A percentile compares a stretch with the other conserved stretches of the same genome.
Evolutionary conservation across 92 coral and sea anemone species (phyloP).

Genomic region (Anthopleura xanthogrammica): DNA sequence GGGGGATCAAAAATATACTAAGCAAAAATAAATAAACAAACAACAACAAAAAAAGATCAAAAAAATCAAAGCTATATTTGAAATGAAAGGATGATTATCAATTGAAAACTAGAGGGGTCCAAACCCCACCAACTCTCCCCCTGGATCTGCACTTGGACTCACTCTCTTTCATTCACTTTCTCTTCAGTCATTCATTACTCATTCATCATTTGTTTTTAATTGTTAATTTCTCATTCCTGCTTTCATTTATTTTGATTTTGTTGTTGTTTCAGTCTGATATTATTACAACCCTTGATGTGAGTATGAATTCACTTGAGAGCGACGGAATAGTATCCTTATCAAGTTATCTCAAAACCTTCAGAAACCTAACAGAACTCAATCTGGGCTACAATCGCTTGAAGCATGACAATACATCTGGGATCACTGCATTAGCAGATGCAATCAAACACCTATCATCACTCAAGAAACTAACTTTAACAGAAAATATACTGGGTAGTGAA

Average conservation of each 20-base stretch:
- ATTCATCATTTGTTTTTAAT: no score
- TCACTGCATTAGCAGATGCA: constrained; percentile 46
- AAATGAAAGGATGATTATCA: no score
- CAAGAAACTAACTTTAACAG: constrained; percentile 64
- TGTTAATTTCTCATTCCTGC: background rate
- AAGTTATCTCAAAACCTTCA: constrained; percentile 38
- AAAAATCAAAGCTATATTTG: no score
- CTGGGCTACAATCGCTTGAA: constrained; percentile 67
- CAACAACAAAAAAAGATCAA: no score
- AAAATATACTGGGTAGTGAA: constrained; percentile 52
- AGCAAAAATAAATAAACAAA: no score
- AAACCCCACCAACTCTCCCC: no score
- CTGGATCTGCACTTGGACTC: no score
- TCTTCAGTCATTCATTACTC: no score
- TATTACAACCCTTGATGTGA: constrained; percentile 53
- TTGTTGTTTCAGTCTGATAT: constrained; percentile 54
- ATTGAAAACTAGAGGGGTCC: no score
- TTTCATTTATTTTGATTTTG: background rate
- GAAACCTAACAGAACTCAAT: constrained; percentile 62
- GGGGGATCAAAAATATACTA: no score
- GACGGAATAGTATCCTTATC: constrained; percentile 36
- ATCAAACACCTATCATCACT: constrained; percentile 48
- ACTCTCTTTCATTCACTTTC: no score
- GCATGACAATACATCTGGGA: constrained; percentile 35
- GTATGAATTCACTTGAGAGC: constrained; percentile 57